Evolutionary conservation across 1,140 invertebrate species (phyloP).

Genomic region (Sweltsa coloradensis): DNA sequence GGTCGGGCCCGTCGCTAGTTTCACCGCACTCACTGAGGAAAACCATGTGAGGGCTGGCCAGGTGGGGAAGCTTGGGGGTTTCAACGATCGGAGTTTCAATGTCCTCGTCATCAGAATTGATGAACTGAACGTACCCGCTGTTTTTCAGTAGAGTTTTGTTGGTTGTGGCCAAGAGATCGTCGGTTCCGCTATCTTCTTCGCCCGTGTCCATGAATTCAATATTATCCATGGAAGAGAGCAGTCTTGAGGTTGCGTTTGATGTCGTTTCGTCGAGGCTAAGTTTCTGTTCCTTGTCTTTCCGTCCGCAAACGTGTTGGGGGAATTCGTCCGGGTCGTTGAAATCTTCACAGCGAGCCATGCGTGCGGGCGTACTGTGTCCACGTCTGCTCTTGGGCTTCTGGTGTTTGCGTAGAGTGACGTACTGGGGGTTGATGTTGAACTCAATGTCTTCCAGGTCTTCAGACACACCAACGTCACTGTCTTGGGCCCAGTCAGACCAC

Average conservation of each 20-base stretch:
- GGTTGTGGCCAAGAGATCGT: constrained; percentile 30
- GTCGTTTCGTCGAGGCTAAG: constrained; percentile 14
- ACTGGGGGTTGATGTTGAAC: constrained; percentile 41
- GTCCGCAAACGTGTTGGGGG: constrained; percentile 30
- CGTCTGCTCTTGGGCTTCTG: constrained; percentile 29
- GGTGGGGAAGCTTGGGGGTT: not conserved
- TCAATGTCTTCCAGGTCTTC: constrained; percentile 57
- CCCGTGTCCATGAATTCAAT: constrained; percentile 69
- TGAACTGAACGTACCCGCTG: constrained; percentile 55
- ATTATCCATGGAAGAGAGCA: constrained; percentile 31
- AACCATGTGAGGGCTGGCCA: too few relatives aligned
- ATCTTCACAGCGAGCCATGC: constrained; percentile 30
- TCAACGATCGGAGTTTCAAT: constrained; percentile 14
- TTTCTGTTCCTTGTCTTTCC: constrained; percentile 15
- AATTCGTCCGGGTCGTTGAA: constrained; percentile 24
- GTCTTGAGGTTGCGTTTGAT: constrained; percentile 10
- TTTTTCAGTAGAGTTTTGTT: constrained; percentile 40
- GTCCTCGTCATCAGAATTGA: constrained; percentile 30
- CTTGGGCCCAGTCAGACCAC: constrained; percentile 71
- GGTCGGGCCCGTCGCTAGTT: not conserved
- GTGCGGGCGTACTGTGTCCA: constrained; percentile 17
- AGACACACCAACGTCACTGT: constrained; percentile 49
- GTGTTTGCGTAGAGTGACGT: constrained; percentile 34
- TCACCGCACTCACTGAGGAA: constrained; percentile 4
- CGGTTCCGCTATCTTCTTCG: constrained; percentile 26